phyloP scores from a whole-genome alignment of 2,888 invertebrate species.

The Elmis aenea region DNA sequence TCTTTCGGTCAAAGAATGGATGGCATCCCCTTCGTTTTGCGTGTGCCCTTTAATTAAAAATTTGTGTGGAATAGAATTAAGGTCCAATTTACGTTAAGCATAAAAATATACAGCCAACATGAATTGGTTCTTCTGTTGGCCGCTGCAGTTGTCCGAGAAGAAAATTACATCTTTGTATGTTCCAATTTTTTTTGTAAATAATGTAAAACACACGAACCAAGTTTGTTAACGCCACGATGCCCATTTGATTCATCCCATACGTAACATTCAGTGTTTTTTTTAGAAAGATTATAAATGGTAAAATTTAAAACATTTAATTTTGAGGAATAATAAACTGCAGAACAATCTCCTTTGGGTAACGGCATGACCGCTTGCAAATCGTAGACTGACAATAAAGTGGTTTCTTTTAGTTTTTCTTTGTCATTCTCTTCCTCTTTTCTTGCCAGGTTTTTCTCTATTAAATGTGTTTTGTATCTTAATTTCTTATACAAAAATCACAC shows the following conservation, averaged over 20 bases:
- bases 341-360: constrained; percentile 32
- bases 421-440: no score
- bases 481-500: no score
- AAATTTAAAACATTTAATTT: constrained; percentile 33
- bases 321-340: constrained; percentile 31
- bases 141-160: constrained; percentile 33
- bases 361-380: constrained; percentile 27
- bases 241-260: constrained; percentile 37
- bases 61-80: no score
- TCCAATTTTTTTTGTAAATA: constrained; percentile 27
- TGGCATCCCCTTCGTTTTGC: no score
- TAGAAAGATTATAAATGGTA: constrained; percentile 30
- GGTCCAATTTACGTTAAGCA: no score
- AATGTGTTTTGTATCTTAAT: constrained; percentile 12
- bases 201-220: constrained; percentile 34
- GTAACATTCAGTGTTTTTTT: constrained; percentile 26
- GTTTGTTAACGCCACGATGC: constrained; percentile 34
- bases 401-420: no score
- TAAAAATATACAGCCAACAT: constrained; percentile 12
- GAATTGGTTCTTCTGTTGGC: constrained; percentile 17
- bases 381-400: no score
- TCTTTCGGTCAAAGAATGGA: no score
- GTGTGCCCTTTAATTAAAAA: no score
- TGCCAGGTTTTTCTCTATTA: constrained; percentile 12
- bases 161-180: constrained; percentile 25